Evolutionary conservation across 2,113 vertebrate genomes (phyloP), one percentile per base, ranked within the genome.

Genomic region (Leptodactylus fuscus): DNA sequence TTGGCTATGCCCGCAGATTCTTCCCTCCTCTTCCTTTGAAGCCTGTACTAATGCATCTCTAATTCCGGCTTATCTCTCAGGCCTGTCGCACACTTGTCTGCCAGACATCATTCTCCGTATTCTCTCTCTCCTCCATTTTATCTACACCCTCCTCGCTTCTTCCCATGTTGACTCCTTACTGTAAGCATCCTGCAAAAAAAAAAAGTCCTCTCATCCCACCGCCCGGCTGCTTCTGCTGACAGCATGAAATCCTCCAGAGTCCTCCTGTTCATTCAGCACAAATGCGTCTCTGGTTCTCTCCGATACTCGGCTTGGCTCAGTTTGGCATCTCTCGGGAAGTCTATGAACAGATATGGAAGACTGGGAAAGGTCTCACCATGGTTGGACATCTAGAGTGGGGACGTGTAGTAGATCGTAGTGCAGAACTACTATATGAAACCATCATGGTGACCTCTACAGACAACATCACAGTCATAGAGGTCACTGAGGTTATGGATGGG

Each of bases 41-140:
- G 86, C 78, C 0, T 75, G 88, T 90, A 82, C 89, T 88, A 81
- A 89, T 87, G 88, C 89, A 89, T 90, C 89, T 89, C 87, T 91
- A 89, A 92, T 91, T 91, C 87, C 89, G 88, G 89, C 89, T 91
- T 88, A 88, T 86, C 65, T 0, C 81, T 58, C 13, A 87, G 88
- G 87, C 88, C 88, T 89, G 87, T 82, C 2, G 8, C 86, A 81
- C 89, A 83, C 89, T 87, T 85, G 81, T 89, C 85, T 90, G 55
- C 62, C 55, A 67, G 1, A 85, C 84, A 85, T 87, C 27, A 83
- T 87, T n/a, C 89, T 81, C 12, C 15, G 11, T 5, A 1, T 74
- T 13, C 16, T 65, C 13, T 51, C 49, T 1, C 0, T 3, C 34
- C 16, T 22, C 58, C 2, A 16, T 69, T 22, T 44, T 0, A 0